A percentile compares a stretch with the other conserved stretches of the same genome.
phyloP scores from a whole-genome alignment of 23 tunicate genomes.

The Styela plicata region DNA sequence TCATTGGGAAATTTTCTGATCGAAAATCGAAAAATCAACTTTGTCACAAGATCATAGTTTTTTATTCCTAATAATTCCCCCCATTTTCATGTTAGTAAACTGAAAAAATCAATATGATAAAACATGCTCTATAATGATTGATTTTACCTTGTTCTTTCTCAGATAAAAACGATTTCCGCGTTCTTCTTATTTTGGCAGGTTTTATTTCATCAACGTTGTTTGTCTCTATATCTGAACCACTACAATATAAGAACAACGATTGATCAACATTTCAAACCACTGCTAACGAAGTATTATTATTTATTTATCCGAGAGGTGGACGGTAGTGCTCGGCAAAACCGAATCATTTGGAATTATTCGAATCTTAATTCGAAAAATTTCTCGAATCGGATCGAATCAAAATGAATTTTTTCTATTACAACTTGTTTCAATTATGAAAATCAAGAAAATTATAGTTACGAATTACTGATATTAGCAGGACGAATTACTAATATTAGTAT shows the following conservation, averaged over 20 bases:
- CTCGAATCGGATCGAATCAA: no score
- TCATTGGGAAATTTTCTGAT: background rate
- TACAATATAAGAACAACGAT: background rate
- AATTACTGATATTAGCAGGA: no score
- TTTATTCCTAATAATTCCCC: no score
- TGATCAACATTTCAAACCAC: background rate
- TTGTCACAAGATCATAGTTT: background rate
- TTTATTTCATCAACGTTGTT: background rate
- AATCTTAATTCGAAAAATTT: no score
- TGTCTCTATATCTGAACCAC: constrained; percentile 10
- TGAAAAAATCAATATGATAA: background rate
- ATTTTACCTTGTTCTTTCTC: background rate
- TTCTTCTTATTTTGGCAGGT: constrained; percentile 4
- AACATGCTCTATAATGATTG: background rate
- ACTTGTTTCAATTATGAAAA: no score
- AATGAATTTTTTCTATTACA: no score
- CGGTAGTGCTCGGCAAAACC: no score
- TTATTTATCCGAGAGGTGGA: background rate
- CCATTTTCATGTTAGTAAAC: no score
- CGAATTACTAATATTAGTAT: no score
- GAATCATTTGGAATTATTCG: no score
- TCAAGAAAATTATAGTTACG: no score
- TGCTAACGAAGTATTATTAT: background rate
- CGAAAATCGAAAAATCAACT: background rate
- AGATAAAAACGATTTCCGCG: constrained; percentile 2